Evolutionary conservation across 2,888 invertebrate species (phyloP).

Genomic region (Carabus problematicus): DNA sequence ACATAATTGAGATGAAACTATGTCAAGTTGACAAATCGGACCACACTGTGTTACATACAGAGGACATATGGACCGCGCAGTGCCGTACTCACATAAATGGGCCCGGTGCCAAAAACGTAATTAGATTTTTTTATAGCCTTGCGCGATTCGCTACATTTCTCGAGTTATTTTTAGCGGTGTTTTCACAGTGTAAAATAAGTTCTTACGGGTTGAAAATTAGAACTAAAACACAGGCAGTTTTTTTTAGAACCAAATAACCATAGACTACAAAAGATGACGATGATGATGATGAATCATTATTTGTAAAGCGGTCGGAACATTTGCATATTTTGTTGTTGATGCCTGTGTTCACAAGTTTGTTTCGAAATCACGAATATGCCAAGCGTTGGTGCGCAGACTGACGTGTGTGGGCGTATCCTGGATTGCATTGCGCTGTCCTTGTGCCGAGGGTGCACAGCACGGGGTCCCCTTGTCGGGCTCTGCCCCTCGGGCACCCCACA

Average conservation of each 20-base stretch:
- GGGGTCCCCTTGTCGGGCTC: conserved; percentile 15
- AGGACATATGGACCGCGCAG: conserved; percentile 9
- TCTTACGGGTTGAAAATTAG: too few species aligned
- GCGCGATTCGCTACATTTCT: too few species aligned
- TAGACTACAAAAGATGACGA: too few species aligned
- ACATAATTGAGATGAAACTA: conserved; percentile 23
- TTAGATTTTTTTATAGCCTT: neutral
- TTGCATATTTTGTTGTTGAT: too few species aligned
- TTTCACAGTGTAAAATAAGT: neutral
- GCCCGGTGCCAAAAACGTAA: neutral
- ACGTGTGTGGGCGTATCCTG: conserved; percentile 15
- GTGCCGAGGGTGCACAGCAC: conserved; percentile 10
- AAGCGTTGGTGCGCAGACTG: conserved; percentile 2
- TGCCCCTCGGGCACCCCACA: conserved; percentile 8
- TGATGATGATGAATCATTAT: too few species aligned
- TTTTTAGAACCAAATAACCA: too few species aligned
- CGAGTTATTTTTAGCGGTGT: too few species aligned
- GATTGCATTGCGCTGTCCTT: conserved; percentile 4
- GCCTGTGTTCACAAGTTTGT: too few species aligned
- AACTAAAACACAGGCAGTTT: too few species aligned
- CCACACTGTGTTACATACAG: conserved; percentile 11
- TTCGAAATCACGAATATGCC: too few species aligned
- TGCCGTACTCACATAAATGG: neutral
- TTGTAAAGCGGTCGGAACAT: too few species aligned
- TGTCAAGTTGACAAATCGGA: conserved; percentile 35